phyloP scores from a whole-genome alignment of 2,888 invertebrate genomes.

The Oligia strigilis region DNA sequence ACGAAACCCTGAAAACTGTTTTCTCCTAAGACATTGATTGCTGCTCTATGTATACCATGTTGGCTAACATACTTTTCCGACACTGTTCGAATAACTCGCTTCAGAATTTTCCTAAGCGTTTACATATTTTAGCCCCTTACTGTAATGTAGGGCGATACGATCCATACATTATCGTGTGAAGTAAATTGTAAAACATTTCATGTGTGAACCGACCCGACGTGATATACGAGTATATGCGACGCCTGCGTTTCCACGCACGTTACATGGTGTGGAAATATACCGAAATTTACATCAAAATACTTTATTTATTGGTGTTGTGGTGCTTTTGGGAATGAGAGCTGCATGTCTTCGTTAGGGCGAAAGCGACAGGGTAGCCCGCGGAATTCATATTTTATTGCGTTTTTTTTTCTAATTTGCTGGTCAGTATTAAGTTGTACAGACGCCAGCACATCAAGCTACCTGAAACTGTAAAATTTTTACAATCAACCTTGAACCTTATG shows the following conservation, averaged over 20 bases:
- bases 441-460: no score
- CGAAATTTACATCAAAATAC: slow-evolving; percentile 62
- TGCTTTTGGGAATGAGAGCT: slow-evolving; percentile 11
- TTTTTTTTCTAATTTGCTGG: no score
- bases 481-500: no score
- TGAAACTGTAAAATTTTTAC: no score
- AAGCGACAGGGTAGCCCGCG: no score
- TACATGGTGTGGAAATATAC: slow-evolving; percentile 72
- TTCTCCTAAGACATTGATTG: neutral
- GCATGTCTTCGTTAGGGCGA: slow-evolving; percentile 32
- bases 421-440: no score
- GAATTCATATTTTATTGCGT: no score
- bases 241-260: slow-evolving; percentile 63
- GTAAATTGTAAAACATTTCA: slow-evolving; percentile 78
- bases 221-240: slow-evolving; percentile 66
- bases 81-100: neutral
- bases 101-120: slow-evolving; percentile 12
- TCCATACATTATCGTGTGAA: slow-evolving; percentile 66
- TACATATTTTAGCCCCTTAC: slow-evolving; percentile 7
- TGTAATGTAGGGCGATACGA: slow-evolving; percentile 35
- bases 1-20: neutral
- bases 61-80: slow-evolving; percentile 10
- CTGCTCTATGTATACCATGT: neutral
- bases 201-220: slow-evolving; percentile 72
- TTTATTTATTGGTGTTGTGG: slow-evolving; percentile 62